Percentiles rank a stretch among this genome's conserved stretches.
These are phyloP conservation scores for Chrysemys picta DNA, from an alignment of 2,113 vertebrate genomes.

Conservation along the genomic window DNA sequence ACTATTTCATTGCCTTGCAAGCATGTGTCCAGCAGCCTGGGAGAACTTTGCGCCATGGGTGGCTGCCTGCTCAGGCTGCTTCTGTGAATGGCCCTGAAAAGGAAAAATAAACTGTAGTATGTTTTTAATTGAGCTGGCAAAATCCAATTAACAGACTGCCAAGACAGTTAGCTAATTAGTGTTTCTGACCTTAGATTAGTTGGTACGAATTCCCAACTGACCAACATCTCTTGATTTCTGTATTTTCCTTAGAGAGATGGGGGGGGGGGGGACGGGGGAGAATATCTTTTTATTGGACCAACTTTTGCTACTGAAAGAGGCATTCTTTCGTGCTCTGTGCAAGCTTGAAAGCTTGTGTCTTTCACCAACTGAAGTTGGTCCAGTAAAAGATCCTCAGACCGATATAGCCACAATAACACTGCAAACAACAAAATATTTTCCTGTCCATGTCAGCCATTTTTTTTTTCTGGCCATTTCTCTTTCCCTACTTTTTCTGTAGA, in stretches of 20 bases:
- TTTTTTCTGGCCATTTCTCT: not conserved
- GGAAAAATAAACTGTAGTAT: conserved; percentile 25
- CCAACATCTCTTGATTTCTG: not conserved
- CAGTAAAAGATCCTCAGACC: not conserved
- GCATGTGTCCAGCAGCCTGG: not conserved
- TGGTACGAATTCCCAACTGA: not conserved
- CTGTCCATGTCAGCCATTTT: not conserved
- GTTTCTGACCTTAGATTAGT: not conserved
- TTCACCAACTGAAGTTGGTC: not conserved
- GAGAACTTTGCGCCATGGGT: conserved; percentile 42
- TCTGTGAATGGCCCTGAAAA: not conserved
- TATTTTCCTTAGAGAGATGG: not conserved
- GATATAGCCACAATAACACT: not conserved
- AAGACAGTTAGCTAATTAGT: not conserved
- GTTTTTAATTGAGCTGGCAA: not conserved
- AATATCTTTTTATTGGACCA: not conserved
- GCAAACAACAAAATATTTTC: not conserved
- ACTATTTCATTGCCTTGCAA: conserved; percentile 4
- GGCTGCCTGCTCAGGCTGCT: not conserved
- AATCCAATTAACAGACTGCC: not conserved
- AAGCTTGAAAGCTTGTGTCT: not conserved
- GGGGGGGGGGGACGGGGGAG: not conserved
- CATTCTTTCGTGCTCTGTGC: not conserved
- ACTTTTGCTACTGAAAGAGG: not conserved
- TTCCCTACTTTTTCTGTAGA: not conserved